A percentile compares a stretch with the other conserved stretches of the same genome.
These are phyloP conservation scores for Lithophane socia DNA, from an alignment of 2,888 invertebrate genomes.

Conservation along the genomic window DNA sequence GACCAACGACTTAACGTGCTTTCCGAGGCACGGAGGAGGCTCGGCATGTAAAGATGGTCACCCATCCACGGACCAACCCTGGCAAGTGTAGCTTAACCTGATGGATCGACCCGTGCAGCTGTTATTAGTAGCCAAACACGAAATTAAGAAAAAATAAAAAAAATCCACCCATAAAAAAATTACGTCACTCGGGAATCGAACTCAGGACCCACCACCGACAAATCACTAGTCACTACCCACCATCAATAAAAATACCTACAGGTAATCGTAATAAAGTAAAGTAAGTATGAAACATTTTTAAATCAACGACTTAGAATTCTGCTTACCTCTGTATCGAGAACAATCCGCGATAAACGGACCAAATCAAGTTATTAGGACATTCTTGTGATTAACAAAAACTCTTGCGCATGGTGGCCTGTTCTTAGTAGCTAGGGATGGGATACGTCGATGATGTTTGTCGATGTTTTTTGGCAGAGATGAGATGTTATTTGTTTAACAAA, in stretches of 20 bases:
- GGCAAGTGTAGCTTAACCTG: no score
- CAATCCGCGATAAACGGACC: constrained; percentile 68
- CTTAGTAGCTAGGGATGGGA: constrained; percentile 73
- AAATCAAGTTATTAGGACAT: constrained; percentile 88
- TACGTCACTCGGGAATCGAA: not conserved
- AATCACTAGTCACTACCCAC: not conserved
- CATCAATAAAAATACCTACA: constrained; percentile 48
- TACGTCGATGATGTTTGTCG: constrained; percentile 63
- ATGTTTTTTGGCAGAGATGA: constrained; percentile 5
- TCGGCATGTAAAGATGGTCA: no score
- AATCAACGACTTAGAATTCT: constrained; percentile 38
- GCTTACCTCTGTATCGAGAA: constrained; percentile 55
- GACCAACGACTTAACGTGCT: no score
- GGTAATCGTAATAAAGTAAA: constrained; percentile 27
- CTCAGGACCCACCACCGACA: not conserved
- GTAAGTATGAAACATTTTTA: constrained; percentile 31
- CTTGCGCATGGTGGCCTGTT: constrained; percentile 79
- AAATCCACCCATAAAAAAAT: no score
- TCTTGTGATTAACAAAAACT: constrained; percentile 77
- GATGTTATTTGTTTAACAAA: not conserved
- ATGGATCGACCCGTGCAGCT: no score
- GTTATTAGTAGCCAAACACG: no score
- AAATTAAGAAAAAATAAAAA: no score
- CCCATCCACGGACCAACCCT: no score
- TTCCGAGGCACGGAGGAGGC: no score